A percentile compares a stretch with the other conserved stretches of the same genome.
phyloP scores from a whole-genome alignment of 2,888 invertebrate genomes.

The Xestia ashworthii region DNA sequence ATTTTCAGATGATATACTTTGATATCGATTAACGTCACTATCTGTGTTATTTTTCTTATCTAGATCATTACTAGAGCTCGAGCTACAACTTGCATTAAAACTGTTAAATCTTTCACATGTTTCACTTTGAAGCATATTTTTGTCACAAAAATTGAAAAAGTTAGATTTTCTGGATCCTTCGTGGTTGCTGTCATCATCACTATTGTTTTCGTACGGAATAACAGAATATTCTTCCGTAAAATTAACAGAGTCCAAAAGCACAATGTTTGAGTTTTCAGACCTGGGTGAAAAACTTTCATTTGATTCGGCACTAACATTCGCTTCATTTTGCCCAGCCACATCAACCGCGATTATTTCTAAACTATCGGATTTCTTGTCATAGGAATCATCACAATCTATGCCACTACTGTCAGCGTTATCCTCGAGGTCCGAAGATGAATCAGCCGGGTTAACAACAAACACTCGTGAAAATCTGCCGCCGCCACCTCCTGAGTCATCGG shows the following conservation, averaged over 20 bases:
- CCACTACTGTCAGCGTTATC: slow-evolving; percentile 91
- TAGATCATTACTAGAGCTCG: slow-evolving; percentile 76
- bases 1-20: slow-evolving; percentile 79
- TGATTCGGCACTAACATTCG: slow-evolving; percentile 73
- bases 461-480: slow-evolving; percentile 92
- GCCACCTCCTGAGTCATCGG: slow-evolving; percentile 90
- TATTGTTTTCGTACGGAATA: slow-evolving; percentile 76
- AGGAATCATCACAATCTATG: slow-evolving; percentile 92
- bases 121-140: slow-evolving; percentile 88
- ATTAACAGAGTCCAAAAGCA: slow-evolving; percentile 82
- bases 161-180: slow-evolving; percentile 72
- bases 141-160: slow-evolving; percentile 83
- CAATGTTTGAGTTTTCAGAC: slow-evolving; percentile 76
- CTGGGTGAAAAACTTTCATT: slow-evolving; percentile 73
- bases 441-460: slow-evolving; percentile 92
- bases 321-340: slow-evolving; percentile 76
- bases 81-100: slow-evolving; percentile 84
- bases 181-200: slow-evolving; percentile 75
- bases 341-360: slow-evolving; percentile 83
- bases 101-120: slow-evolving; percentile 86
- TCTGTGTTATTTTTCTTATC: slow-evolving; percentile 78
- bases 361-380: slow-evolving; percentile 87
- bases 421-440: slow-evolving; percentile 91
- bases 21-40: slow-evolving; percentile 79
- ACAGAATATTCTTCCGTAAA: slow-evolving; percentile 82